phyloP scores from a whole-genome alignment of 2,888 invertebrate genomes.

The Eupithecia insigniata region DNA sequence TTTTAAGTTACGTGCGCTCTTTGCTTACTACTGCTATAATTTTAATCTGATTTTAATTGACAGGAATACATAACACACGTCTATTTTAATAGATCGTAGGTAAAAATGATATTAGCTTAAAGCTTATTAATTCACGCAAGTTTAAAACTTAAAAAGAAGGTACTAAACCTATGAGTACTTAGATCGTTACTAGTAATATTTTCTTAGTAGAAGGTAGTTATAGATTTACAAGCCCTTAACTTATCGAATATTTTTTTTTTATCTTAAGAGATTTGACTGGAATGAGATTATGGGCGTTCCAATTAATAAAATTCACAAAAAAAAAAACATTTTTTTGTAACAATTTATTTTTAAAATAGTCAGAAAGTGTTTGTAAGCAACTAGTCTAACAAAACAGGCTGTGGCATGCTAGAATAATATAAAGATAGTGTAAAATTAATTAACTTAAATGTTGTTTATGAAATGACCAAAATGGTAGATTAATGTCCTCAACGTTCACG shows the following conservation, averaged over 20 bases:
- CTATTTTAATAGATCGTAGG: neutral
- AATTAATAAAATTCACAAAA: neutral
- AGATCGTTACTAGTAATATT: neutral
- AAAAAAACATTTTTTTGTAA: neutral
- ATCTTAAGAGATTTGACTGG: neutral
- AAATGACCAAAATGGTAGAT: constrained; percentile 39
- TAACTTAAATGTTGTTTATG: constrained; percentile 33
- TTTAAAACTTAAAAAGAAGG: constrained; percentile 22
- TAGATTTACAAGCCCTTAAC: neutral
- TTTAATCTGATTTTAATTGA: constrained; percentile 7
- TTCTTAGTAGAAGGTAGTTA: constrained; percentile 4
- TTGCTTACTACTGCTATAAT: neutral
- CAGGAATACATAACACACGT: neutral
- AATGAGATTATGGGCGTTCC: neutral
- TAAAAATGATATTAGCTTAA: constrained; percentile 19
- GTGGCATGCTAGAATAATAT: constrained; percentile 39
- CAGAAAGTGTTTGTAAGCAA: constrained; percentile 9
- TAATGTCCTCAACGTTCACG: constrained; percentile 27
- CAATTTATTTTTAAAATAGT: neutral
- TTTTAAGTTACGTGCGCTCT: neutral
- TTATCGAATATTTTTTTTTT: neutral
- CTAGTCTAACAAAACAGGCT: constrained; percentile 42
- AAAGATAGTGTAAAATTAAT: constrained; percentile 27
- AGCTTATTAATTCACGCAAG: constrained; percentile 26
- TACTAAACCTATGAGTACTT: constrained; percentile 11